phyloP scores from a whole-genome alignment of 1,140 invertebrate species.

The Lasioglossum albipes region DNA sequence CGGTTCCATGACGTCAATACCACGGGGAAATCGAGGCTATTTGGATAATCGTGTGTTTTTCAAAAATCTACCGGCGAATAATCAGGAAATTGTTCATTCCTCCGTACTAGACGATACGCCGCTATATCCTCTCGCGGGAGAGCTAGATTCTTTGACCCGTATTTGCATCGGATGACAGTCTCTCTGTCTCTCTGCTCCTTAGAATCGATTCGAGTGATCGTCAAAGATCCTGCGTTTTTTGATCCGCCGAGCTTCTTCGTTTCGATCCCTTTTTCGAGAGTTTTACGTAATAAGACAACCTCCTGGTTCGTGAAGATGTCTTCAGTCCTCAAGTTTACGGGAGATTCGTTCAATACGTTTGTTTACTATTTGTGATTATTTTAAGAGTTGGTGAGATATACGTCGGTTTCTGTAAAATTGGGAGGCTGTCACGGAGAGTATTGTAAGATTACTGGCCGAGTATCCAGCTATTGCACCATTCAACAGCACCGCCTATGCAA shows the following conservation, averaged over 20 bases:
- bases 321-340: background rate
- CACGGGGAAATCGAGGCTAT: background rate
- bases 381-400: background rate
- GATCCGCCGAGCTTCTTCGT: too few species aligned
- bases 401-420: slow-evolving; percentile 4
- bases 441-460: slow-evolving; percentile 17
- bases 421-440: background rate
- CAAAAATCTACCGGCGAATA: background rate
- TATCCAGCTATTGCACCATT: slow-evolving; percentile 6
- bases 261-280: too few species aligned
- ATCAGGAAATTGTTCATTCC: background rate
- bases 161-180: background rate
- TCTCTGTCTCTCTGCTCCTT: background rate
- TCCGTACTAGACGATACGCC: background rate
- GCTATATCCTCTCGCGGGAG: too few species aligned
- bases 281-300: too few species aligned
- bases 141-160: slow-evolving; percentile 15
- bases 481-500: slow-evolving; percentile 39
- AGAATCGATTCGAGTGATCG: too few species aligned
- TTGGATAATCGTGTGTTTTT: background rate
- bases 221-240: too few species aligned
- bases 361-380: background rate
- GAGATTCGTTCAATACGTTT: background rate
- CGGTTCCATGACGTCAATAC: background rate
- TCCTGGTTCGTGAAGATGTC: background rate